phyloP scores from a whole-genome alignment of 2,113 vertebrate species.

The Lamprologus callipterus region DNA sequence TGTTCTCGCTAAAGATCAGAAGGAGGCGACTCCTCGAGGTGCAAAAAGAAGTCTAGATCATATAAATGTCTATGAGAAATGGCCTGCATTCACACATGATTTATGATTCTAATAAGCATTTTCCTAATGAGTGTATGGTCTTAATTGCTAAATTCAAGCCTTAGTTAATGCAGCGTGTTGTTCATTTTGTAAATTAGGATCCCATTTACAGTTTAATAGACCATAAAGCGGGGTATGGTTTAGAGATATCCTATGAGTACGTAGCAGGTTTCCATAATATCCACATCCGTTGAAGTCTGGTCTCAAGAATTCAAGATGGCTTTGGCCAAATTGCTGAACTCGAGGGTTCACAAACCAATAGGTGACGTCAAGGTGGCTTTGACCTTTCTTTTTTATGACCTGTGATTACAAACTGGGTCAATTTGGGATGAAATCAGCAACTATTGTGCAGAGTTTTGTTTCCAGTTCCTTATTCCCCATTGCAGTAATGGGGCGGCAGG shows the following conservation, averaged over 20 bases:
- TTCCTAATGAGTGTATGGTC: not conserved
- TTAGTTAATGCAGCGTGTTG: not conserved
- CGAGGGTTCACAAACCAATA: not conserved
- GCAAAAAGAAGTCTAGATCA: not conserved
- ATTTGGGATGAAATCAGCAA: not conserved
- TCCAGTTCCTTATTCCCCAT: not conserved
- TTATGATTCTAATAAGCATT: not conserved
- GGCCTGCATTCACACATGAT: not conserved
- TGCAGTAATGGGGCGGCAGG: not conserved
- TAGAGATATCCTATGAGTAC: not conserved
- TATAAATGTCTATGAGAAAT: not conserved
- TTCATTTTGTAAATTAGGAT: not conserved
- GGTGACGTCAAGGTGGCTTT: not conserved
- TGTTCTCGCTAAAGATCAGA: not conserved
- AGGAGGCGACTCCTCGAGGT: not conserved
- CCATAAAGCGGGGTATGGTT: not conserved
- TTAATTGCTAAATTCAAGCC: not conserved
- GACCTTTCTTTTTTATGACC: fast-evolving
- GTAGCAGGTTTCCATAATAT: not conserved
- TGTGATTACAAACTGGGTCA: not conserved
- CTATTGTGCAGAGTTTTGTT: not conserved
- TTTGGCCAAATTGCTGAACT: not conserved
- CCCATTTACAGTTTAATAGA: not conserved
- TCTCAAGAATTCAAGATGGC: not conserved
- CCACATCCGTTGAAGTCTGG: not conserved